Evolutionary conservation across 2,888 invertebrate species (phyloP).

Genomic region (Sicus ferrugineus): DNA sequence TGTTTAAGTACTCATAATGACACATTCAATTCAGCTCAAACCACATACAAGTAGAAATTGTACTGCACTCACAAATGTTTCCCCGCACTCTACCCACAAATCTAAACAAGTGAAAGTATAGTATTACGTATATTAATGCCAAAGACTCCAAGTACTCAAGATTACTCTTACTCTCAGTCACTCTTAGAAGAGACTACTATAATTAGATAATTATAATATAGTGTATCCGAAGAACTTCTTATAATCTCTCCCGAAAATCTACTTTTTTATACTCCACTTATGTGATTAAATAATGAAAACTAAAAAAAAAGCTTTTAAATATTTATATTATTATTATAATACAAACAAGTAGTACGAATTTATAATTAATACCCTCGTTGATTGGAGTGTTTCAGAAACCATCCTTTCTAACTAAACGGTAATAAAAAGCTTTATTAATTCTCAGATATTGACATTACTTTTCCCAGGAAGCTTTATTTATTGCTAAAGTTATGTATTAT

Average conservation of each 20-base stretch:
- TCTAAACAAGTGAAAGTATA: not conserved
- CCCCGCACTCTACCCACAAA: no score
- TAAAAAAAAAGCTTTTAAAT: conserved; percentile 17
- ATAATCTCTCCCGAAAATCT: not conserved
- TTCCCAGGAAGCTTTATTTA: not conserved
- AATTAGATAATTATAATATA: no score
- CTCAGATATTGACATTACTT: conserved; percentile 24
- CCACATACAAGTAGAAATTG: no score
- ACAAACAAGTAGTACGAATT: conserved; percentile 30
- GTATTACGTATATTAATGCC: not conserved
- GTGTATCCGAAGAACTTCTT: not conserved
- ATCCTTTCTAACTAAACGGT: conserved; percentile 35
- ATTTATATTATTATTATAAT: conserved; percentile 15
- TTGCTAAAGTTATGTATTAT: not conserved
- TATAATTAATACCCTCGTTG: conserved; percentile 26
- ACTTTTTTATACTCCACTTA: not conserved
- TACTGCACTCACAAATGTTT: no score
- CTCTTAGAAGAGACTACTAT: not conserved
- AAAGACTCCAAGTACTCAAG: not conserved
- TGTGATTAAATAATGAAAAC: conserved; percentile 3
- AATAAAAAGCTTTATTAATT: conserved; percentile 42
- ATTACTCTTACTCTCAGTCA: not conserved
- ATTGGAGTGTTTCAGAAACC: conserved; percentile 17
- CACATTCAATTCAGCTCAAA: no score
- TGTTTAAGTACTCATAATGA: no score